Percentiles rank a stretch among this genome's conserved stretches.
Conservation (phyloP, 2,113 vertebrate genomes). For the Poeciliopsis occidentalis region DNA sequence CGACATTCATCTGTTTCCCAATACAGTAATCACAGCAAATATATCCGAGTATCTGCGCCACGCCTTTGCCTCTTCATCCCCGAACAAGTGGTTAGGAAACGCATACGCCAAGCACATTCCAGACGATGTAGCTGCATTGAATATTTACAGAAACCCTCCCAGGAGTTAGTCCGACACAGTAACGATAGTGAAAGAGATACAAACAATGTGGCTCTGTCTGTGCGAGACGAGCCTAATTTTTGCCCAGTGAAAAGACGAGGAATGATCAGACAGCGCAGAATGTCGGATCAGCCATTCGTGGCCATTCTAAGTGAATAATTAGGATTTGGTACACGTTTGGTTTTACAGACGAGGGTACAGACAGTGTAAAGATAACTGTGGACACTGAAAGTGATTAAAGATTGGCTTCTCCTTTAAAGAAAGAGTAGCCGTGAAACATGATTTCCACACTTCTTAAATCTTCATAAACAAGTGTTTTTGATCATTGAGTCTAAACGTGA, state of each 20-base stretch:
- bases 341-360: neutral
- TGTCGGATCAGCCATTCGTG: conserved; percentile 5
- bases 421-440: neutral
- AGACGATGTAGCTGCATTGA: conserved; percentile 32
- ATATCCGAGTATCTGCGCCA: conserved; percentile 26
- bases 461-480: neutral
- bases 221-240: conserved; percentile 12
- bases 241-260: conserved; percentile 50
- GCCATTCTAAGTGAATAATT: conserved; percentile 9
- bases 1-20: conserved; percentile 57
- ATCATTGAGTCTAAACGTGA: conserved; percentile 19
- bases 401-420: neutral
- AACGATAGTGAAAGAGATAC: conserved; percentile 5
- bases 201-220: conserved; percentile 25
- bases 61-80: conserved; percentile 27
- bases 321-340: conserved; percentile 16
- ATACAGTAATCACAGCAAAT: conserved; percentile 63
- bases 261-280: conserved; percentile 55
- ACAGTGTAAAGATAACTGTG: neutral
- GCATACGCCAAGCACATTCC: conserved; percentile 21
- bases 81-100: conserved; percentile 68
- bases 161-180: conserved; percentile 22
- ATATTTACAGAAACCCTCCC: conserved; percentile 47
- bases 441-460: conserved; percentile 2
- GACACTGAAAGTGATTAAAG: neutral